Evolutionary conservation across 2,113 vertebrate species (phyloP).

Genomic region (Oryzias curvinotus): DNA sequence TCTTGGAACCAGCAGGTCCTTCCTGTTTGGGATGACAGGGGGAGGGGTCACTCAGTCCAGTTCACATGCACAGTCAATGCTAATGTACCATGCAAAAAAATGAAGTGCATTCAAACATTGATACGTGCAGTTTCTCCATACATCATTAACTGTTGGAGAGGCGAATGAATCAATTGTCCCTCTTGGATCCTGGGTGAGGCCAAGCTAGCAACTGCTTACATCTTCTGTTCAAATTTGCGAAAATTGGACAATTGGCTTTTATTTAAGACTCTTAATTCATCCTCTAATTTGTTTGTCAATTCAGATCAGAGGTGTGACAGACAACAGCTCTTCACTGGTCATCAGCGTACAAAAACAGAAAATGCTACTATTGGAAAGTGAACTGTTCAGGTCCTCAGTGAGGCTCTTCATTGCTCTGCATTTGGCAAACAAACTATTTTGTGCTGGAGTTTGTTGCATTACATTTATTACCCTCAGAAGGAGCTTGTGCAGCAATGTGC

Average conservation of each 20-base stretch:
- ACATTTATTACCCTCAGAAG: background rate
- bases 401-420: background rate
- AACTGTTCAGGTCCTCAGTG: conserved; percentile 3
- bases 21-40: too few species aligned
- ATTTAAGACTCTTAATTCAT: conserved; percentile 48
- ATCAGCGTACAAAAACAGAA: background rate
- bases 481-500: background rate
- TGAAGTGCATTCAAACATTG: too few species aligned
- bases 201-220: conserved; percentile 39
- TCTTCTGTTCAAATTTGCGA: conserved; percentile 52
- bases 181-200: conserved; percentile 48
- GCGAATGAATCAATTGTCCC: conserved; percentile 11
- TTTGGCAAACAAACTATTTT: background rate
- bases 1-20: too few species aligned
- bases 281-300: conserved; percentile 28
- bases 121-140: too few species aligned
- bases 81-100: too few species aligned
- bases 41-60: too few species aligned
- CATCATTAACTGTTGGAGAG: background rate
- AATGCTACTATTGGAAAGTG: conserved; percentile 7
- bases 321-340: too few species aligned
- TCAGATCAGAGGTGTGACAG: background rate
- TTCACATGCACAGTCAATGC: too few species aligned
- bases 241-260: conserved; percentile 63
- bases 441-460: background rate